Evolutionary conservation across 2,797 vertebrate genomes (phyloP), one percentile per base, ranked within the genome.

Genomic region (Tamandua tetradactyla): DNA sequence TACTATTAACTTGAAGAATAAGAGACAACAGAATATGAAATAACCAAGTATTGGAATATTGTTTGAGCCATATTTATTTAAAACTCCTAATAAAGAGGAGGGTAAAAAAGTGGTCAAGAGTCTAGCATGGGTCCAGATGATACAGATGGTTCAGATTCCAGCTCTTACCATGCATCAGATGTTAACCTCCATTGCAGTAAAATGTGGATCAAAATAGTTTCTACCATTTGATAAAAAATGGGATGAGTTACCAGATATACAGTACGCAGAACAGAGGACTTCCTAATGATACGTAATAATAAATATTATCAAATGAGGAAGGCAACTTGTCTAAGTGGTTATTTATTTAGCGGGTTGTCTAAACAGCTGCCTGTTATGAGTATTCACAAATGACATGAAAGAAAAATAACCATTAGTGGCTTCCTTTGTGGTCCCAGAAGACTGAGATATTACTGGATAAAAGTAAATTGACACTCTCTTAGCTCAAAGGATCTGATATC

Each of bases 401-500:
- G 64, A 42, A 87, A 87, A 74, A 25, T 30, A 57, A 66, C 37
- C 62, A 91, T n/a, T 23, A 11, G 35, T 42, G 87, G 32, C 13
- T 68, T 88, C 62, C 55, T 88, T 83, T 79, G 27, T 57, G 91
- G 87, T 49, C 44, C 35, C 87, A 75, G 82, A 93, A 61, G 62
- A 61, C 0, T 68, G 76, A 37, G 40, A 74, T 62, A 42, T 64
- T 84, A 75, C 42, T 32, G 13, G 64, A 93, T 57, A 64, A 93
- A 92, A 92, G 85, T 66, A 93, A 95, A 96, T 2, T 57, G 40
- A 94, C 40, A 92, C 81, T 66, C 88, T 87, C 42, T 93, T 92
- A 57, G 75, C 85, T 94, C 95, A 95, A 96, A 96, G 87, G 88
- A 94, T 35, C 15, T 57, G 80, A 15, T 30, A 42, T 25, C 23